Evolutionary conservation across 2,113 vertebrate genomes (phyloP), one percentile per base, ranked within the genome.

Genomic region (Orientallactaga bullata): DNA sequence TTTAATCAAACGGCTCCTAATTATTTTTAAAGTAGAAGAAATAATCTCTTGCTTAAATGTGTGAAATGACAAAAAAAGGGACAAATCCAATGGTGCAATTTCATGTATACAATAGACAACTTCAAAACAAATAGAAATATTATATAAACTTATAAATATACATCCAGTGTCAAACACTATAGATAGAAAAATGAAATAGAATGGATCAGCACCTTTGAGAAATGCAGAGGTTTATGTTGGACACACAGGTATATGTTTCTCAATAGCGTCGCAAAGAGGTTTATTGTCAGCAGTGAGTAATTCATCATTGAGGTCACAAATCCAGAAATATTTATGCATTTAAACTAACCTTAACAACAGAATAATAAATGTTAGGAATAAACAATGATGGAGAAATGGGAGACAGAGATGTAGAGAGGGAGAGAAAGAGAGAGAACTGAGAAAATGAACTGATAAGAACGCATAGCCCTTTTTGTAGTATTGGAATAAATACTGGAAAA

Each of bases 1-100:
- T 85, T 95, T 7, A 94, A 94, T 84, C 89, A 93, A 17, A 93
- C 76, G 60, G 26, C 12, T 47, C 13, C n/a, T 32, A 39, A 77
- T 69, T 55, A 6, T 51, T 55, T 55, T 55, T 95, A 66, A 97
- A 88, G 30, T 9, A 3, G 51, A 79, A 90, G 10, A 17, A 16
- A 71, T 63, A 42, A 68, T 51, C 24, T 88, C 18, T 58, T 93
- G 0, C 69, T 93, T 71, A 78, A 51, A 76, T 88, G 42, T 72
- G 3, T 4, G 12, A 91, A 82, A 51, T 85, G 35, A 47, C 15
- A 37, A 82, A 79, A 82, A 79, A 90, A 68, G 72, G 24, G 24
- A 12, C 24, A 77, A 66, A 77, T 76, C 72, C 16, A 89, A 7
- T 81, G 24, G 2, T 0, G 55, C 23, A 78, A 18, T 5, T 65